Base-by-base conservation (phyloP, 1,140 invertebrate species). In the Solenopsis fugax region DNA sequence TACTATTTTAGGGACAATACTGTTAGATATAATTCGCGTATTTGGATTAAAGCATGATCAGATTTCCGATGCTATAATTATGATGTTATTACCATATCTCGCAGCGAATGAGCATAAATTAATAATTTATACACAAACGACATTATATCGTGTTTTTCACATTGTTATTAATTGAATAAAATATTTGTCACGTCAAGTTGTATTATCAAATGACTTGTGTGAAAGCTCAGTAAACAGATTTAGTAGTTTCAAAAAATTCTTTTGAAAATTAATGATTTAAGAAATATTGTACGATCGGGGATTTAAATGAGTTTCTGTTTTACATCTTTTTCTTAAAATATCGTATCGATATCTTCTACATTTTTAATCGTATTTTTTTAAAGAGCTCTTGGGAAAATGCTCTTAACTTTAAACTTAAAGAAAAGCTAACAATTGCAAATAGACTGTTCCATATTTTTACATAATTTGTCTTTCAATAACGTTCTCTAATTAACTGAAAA, bases 41-140 rank as follows among this genome's bases (percentile, higher is more conserved):
- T 37, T 41, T 21, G 21, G 3, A 69, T 48, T 73, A 29, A 48
- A 84, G 18, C 52, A 24, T 73, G 29, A 84, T 60, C 52, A 16
- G 24, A 84, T 84, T 84, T 73, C 52, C 58, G n/a, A 62, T 73
- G 5, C 18, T 24, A 41, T 41, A 50, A 75, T 84, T 75, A 75
- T 34, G 16, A 75, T 73, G 9, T 58, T 45, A 80, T 69, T 82
- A 60, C n/a, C 5, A 34, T 71, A 37, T 65, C 73, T 80, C n/a
- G 4, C 18, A 84, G n/a, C 29, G 18, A 10, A 41, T 60, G 9
- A 24, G 16, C 29, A 10, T 58, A 75, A 84, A 75, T 84, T 75
- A 62, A 84, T 50, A 54, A 7, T 82, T 29, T 24, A 7, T 13
- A 21, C 48, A 60, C 13, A 48, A 48, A 60, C 13, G 13, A 6